Percentiles rank a stretch among this genome's conserved stretches.
phyloP scores from a whole-genome alignment of 2,797 vertebrate species.

The Platalea minor region DNA sequence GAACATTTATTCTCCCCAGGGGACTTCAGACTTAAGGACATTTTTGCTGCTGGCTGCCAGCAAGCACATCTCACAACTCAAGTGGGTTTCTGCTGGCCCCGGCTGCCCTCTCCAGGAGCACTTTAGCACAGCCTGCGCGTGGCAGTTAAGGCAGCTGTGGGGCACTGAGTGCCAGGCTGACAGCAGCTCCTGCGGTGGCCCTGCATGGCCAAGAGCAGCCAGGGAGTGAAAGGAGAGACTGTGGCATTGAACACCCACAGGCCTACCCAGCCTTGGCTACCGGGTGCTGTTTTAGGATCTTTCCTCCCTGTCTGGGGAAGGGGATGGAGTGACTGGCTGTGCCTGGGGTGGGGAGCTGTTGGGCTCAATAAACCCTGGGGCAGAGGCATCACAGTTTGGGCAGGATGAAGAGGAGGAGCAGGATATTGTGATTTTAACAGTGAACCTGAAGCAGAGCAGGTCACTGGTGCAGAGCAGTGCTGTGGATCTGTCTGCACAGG shows the following conservation, averaged over 20 bases:
- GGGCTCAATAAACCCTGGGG: neutral
- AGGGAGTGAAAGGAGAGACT: neutral
- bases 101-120: neutral
- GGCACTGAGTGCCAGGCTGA: neutral
- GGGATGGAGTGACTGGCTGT: neutral
- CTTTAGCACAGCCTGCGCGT: fast-evolving
- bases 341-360: neutral
- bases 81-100: neutral
- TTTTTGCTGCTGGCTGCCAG: neutral
- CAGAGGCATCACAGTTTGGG: neutral
- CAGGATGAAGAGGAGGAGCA: neutral
- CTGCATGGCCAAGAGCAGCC: fast-evolving
- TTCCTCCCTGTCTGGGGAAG: neutral
- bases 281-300: fast-evolving
- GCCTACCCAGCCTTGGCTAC: neutral
- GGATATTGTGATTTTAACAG: neutral
- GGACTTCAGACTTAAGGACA: neutral
- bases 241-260: neutral
- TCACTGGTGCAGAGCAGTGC: neutral
- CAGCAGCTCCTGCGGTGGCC: neutral
- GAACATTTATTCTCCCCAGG: neutral
- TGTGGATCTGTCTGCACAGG: neutral
- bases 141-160: neutral
- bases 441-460: neutral
- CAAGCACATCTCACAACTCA: neutral